Conservation (phyloP, 2,797 vertebrate genomes). For the Phalloptychus januarius region DNA sequence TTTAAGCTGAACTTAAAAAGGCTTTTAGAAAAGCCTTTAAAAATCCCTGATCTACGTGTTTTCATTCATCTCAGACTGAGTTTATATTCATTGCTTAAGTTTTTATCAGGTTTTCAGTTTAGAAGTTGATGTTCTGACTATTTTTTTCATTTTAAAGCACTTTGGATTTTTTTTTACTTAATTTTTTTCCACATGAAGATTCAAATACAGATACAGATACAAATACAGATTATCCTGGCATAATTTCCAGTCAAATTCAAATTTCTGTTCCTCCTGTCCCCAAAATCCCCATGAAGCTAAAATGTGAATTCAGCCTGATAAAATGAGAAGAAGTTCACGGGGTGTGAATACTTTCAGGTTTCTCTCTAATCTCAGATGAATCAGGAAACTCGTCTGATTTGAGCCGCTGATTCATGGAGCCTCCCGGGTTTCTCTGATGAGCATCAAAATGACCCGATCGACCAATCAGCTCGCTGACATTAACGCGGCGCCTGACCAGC, state of each 20-base stretch:
- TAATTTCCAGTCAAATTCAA: background rate
- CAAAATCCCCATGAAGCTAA: background rate
- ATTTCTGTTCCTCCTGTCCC: background rate
- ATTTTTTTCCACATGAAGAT: too few relatives aligned
- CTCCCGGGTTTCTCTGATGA: slow-evolving; percentile 34
- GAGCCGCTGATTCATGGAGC: slow-evolving; percentile 47
- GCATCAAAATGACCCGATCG: slow-evolving; percentile 59
- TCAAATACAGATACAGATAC: background rate
- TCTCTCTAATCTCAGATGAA: background rate
- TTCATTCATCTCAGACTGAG: background rate
- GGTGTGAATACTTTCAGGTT: background rate
- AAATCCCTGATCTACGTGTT: background rate
- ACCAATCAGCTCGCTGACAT: slow-evolving; percentile 76
- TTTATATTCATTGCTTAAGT: background rate
- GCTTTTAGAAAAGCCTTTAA: background rate
- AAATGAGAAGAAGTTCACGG: background rate
- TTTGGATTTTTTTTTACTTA: background rate
- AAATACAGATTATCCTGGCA: background rate
- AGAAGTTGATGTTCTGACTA: background rate
- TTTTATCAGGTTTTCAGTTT: background rate
- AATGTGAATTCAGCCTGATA: background rate
- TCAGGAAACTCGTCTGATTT: background rate
- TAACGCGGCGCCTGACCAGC: slow-evolving; percentile 64
- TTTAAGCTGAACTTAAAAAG: background rate
- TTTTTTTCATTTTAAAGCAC: background rate